phyloP scores from a whole-genome alignment of 2,888 invertebrate species.

The Tachina fera region DNA sequence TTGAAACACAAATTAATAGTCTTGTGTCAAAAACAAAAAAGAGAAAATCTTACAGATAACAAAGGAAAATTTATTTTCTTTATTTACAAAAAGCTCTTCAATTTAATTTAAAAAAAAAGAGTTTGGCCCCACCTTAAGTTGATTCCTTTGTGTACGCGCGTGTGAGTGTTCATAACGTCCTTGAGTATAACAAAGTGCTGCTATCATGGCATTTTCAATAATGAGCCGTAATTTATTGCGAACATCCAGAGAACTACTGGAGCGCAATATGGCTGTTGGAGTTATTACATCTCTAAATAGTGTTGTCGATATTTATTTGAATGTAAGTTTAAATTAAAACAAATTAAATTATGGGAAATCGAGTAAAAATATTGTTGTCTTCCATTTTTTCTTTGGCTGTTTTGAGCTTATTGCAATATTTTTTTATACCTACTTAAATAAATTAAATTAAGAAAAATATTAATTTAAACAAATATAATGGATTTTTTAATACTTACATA shows the following conservation, averaged over 20 bases:
- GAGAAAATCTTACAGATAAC: constrained; percentile 39
- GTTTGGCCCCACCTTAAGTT: constrained; percentile 21
- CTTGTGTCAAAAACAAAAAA: constrained; percentile 20
- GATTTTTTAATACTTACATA: no score
- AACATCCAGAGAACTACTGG: constrained; percentile 79
- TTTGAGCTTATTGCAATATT: no score
- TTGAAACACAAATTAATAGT: constrained; percentile 9
- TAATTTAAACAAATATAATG: no score
- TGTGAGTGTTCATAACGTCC: not conserved
- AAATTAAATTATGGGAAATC: not conserved
- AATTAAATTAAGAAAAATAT: no score
- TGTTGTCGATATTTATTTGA: constrained; percentile 69
- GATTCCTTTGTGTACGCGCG: not conserved
- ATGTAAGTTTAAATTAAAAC: constrained; percentile 68
- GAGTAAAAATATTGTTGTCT: not conserved
- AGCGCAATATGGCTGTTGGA: constrained; percentile 77
- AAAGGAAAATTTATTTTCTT: constrained; percentile 9
- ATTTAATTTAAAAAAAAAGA: constrained; percentile 3
- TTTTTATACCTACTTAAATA: no score
- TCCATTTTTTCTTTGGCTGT: not conserved
- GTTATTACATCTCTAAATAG: constrained; percentile 73
- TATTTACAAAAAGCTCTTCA: constrained; percentile 4
- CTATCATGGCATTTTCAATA: constrained; percentile 77
- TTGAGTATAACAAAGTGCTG: constrained; percentile 7
- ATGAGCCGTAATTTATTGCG: constrained; percentile 78